Conservation (phyloP, 2,888 invertebrate genomes). For the Oligia latruncula region DNA sequence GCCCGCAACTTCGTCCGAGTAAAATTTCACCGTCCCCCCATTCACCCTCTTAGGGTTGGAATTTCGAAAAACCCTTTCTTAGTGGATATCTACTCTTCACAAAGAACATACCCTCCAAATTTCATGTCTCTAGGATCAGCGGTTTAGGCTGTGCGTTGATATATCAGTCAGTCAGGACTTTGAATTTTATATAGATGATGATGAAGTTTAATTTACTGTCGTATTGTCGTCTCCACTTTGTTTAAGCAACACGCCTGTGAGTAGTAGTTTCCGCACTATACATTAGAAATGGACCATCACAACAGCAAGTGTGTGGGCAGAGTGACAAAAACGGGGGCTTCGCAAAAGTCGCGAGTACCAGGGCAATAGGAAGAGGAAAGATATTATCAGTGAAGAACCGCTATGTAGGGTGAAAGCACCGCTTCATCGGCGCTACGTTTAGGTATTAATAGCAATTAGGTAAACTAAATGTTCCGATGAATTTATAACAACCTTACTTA, state of each 20-base stretch:
- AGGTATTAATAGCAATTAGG: neutral
- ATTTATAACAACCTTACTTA: neutral
- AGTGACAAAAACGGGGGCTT: slow-evolving; percentile 39
- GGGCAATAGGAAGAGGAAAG: slow-evolving; percentile 67
- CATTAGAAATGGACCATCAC: neutral
- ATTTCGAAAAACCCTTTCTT: too few relatives aligned
- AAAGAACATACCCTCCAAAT: too few relatives aligned
- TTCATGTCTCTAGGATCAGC: too few relatives aligned
- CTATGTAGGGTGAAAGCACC: slow-evolving; percentile 62
- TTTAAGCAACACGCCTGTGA: neutral
- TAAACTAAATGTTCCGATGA: neutral
- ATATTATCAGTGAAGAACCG: slow-evolving; percentile 70
- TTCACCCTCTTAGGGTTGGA: too few relatives aligned
- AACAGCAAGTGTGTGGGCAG: neutral
- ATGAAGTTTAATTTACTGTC: neutral
- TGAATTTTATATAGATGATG: too few relatives aligned
- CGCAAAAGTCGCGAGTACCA: slow-evolving; percentile 60
- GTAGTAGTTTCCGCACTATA: neutral
- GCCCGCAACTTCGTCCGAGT: too few relatives aligned
- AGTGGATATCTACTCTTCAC: too few relatives aligned
- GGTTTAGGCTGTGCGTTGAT: too few relatives aligned
- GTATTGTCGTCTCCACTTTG: neutral
- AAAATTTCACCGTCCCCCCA: too few relatives aligned
- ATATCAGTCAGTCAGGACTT: too few relatives aligned
- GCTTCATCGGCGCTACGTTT: neutral